Conservation (phyloP, 2,797 vertebrate species). For the Labeo calbasu region DNA sequence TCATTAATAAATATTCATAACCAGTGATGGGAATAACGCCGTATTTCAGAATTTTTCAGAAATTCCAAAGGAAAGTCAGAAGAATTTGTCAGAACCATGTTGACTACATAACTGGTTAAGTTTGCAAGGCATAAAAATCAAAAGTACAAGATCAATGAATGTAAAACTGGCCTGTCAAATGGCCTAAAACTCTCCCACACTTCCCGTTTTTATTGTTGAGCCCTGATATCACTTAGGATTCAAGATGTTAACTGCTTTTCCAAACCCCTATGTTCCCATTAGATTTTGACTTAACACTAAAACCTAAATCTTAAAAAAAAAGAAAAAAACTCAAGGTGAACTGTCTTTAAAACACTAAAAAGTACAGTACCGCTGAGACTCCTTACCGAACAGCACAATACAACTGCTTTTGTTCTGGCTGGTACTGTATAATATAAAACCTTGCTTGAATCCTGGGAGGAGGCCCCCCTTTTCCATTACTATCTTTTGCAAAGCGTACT, state of each 20-base stretch:
- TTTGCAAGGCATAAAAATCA: not conserved
- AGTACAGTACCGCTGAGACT: constrained; percentile 13
- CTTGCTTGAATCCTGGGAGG: constrained; percentile 30
- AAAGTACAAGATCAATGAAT: not conserved
- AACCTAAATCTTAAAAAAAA: constrained; percentile 12
- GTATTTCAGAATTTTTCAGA: too few species aligned
- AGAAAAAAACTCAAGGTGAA: constrained; percentile 10
- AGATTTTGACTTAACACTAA: constrained; percentile 18
- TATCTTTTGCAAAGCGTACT: constrained; percentile 39
- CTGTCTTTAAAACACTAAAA: constrained; percentile 33
- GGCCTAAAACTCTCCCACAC: not conserved
- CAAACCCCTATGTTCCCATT: not conserved
- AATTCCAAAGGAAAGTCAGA: too few species aligned
- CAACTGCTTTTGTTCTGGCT: constrained; percentile 37
- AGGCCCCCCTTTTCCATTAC: constrained; percentile 38
- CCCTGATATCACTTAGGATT: not conserved
- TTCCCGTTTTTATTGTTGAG: not conserved
- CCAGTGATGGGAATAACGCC: too few species aligned
- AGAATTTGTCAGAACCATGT: not conserved
- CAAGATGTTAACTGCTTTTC: constrained; percentile 2
- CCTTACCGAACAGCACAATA: constrained; percentile 20
- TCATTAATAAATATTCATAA: too few species aligned
- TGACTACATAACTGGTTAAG: not conserved
- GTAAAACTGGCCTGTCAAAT: not conserved
- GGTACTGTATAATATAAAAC: constrained; percentile 48